Evolutionary conservation across 2,113 vertebrate species (phyloP).

Genomic region (Oncorhynchus masou): DNA sequence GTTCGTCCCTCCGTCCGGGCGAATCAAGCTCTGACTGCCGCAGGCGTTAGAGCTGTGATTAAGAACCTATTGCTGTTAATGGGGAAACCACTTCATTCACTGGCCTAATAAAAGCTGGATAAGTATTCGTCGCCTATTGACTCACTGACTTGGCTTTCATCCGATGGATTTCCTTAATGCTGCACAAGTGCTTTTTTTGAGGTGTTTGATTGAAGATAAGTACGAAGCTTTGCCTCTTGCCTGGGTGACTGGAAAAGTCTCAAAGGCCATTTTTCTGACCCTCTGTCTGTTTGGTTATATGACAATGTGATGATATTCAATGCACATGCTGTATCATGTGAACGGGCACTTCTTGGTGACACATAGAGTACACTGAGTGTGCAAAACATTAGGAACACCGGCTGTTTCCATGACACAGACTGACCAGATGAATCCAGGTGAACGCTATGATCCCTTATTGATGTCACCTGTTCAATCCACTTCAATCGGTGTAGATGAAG

Average conservation of each 20-base stretch:
- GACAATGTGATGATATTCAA: not conserved
- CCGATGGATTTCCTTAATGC: slow-evolving; percentile 45
- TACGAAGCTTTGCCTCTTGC: not conserved
- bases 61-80: slow-evolving; percentile 56
- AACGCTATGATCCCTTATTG: too few species aligned
- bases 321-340: not conserved
- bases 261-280: not conserved
- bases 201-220: not conserved
- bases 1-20: slow-evolving; percentile 40
- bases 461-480: too few species aligned
- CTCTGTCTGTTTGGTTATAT: not conserved
- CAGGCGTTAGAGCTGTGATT: slow-evolving; percentile 61
- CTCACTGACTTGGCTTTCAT: slow-evolving; percentile 63
- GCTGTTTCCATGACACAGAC: too few species aligned
- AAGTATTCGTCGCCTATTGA: slow-evolving; percentile 64
- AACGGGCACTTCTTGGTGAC: not conserved
- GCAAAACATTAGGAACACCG: too few species aligned
- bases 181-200: slow-evolving; percentile 29
- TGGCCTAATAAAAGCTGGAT: slow-evolving; percentile 73
- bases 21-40: slow-evolving; percentile 42
- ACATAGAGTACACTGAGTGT: too few species aligned
- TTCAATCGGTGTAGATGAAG: too few species aligned
- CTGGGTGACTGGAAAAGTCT: not conserved
- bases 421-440: too few species aligned
- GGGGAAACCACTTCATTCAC: slow-evolving; percentile 67